phyloP scores from a whole-genome alignment of 2,888 invertebrate species.

The Machimus atricapillus region DNA sequence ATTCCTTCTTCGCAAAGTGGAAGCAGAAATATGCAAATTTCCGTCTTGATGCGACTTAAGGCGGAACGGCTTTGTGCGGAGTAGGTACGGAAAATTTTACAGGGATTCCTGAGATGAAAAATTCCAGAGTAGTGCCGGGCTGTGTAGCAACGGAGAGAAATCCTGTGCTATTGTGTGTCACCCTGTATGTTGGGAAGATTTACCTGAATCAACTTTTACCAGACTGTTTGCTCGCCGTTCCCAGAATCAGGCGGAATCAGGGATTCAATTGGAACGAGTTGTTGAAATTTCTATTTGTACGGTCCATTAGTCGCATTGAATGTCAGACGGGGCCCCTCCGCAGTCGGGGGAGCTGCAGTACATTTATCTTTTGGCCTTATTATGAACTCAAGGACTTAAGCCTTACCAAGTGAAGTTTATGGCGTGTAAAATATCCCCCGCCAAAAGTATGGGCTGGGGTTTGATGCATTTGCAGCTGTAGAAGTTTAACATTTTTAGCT shows the following conservation, averaged over 20 bases:
- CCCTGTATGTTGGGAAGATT: conserved; percentile 29
- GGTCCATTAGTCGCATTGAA: conserved; percentile 22
- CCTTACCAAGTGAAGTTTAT: neutral
- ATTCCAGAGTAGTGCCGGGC: neutral
- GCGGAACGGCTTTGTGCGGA: conserved; percentile 6
- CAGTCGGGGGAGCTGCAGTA: neutral
- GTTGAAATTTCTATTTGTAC: conserved; percentile 28
- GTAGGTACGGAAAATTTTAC: conserved; percentile 8
- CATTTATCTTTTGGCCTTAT: neutral
- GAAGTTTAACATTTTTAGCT: neutral
- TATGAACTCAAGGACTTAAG: neutral
- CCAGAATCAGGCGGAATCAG: neutral
- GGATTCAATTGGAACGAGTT: conserved; percentile 19
- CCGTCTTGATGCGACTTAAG: conserved; percentile 47
- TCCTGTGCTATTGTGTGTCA: neutral
- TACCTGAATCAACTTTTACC: conserved; percentile 36
- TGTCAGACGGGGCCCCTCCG: neutral
- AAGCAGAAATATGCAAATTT: conserved; percentile 45
- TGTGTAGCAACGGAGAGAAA: conserved; percentile 12
- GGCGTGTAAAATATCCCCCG: neutral
- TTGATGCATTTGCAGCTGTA: neutral
- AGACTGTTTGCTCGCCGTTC: conserved; percentile 16
- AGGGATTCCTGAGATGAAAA: conserved; percentile 21
- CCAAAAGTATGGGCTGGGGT: neutral
- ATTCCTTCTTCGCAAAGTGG: conserved; percentile 35